Evolutionary conservation across 2,888 invertebrate species (phyloP).

Genomic region (Rotaria magnacalcarata): DNA sequence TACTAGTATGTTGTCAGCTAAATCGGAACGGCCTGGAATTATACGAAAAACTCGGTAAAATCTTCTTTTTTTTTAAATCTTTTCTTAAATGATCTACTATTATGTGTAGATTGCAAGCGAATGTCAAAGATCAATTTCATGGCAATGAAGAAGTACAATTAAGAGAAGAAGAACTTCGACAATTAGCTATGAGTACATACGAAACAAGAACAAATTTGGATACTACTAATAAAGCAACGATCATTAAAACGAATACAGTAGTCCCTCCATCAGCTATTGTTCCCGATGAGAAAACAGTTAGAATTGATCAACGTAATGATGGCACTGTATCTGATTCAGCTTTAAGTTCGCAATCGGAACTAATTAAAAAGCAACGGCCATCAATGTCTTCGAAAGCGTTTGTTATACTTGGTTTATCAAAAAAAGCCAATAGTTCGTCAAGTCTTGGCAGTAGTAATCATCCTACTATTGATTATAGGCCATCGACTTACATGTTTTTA

Average conservation of each 20-base stretch:
- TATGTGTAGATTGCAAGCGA: background rate
- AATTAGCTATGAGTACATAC: background rate
- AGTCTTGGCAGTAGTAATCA: constrained; percentile 31
- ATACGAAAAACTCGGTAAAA: background rate
- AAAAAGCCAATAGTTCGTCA: constrained; percentile 45
- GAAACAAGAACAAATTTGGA: no score
- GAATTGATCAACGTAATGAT: constrained; percentile 34
- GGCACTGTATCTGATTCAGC: constrained; percentile 43
- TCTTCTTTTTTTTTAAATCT: background rate
- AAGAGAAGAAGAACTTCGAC: constrained; percentile 29
- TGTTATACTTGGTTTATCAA: constrained; percentile 46
- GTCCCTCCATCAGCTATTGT: background rate
- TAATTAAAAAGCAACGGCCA: constrained; percentile 41
- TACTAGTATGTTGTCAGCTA: background rate
- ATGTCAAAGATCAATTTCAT: background rate
- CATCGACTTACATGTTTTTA: no score
- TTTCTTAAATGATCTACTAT: no score
- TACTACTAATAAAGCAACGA: no score
- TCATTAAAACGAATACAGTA: background rate
- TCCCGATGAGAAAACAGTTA: background rate
- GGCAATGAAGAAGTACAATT: background rate
- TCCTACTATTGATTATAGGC: no score
- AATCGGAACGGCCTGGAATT: background rate
- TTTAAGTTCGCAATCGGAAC: background rate
- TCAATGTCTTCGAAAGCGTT: constrained; percentile 46